A percentile compares a stretch with the other conserved stretches of the same genome.
Evolutionary conservation across 2,888 invertebrate genomes (phyloP).

Genomic region (Volucella bombylans): DNA sequence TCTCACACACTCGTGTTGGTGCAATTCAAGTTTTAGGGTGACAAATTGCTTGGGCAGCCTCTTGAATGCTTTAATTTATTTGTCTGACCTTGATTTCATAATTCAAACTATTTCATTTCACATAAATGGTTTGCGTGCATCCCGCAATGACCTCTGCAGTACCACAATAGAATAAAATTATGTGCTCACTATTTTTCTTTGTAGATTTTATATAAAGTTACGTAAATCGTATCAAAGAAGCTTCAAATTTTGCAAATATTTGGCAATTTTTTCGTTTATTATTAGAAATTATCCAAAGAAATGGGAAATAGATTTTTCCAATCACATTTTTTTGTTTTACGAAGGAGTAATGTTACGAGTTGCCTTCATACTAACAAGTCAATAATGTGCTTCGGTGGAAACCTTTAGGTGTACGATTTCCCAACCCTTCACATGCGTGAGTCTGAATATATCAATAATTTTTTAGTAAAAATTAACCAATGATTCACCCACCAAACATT

Average conservation of each 20-base stretch:
- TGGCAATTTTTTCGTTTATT: conserved; percentile 26
- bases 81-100: neutral
- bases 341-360: neutral
- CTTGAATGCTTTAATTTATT: neutral
- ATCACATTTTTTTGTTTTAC: neutral
- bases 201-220: conserved; percentile 26
- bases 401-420: conserved; percentile 7
- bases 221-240: conserved; percentile 30
- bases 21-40: too few relatives aligned
- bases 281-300: conserved; percentile 6
- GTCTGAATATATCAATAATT: conserved; percentile 33
- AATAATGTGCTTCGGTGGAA: conserved; percentile 23
- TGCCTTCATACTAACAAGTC: neutral
- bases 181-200: conserved; percentile 13
- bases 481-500: conserved; percentile 55
- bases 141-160: neutral
- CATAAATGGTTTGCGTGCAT: neutral
- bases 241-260: conserved; percentile 12
- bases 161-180: conserved; percentile 1
- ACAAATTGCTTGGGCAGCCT: too few relatives aligned
- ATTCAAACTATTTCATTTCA: too few relatives aligned
- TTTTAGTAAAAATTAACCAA: conserved; percentile 52
- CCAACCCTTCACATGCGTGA: conserved; percentile 43
- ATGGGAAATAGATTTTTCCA: conserved; percentile 1
- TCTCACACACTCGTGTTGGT: too few relatives aligned